Percentiles rank a stretch among this genome's conserved stretches.
Conservation (phyloP, 2,888 invertebrate genomes). For the Bellardia bayeri region DNA sequence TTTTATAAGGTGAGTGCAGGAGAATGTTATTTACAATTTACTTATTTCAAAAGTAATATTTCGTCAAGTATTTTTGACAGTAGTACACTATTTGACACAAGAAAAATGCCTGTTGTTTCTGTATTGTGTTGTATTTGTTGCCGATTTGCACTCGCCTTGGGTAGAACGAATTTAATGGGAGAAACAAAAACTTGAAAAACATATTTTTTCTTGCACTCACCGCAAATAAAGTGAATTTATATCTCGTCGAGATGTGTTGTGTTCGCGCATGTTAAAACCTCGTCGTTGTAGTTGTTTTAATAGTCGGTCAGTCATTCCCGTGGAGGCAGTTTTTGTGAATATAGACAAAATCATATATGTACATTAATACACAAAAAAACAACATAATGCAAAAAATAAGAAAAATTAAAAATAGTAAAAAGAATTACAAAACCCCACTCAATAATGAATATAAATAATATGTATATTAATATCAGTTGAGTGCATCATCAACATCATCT, state of each 20-base stretch:
- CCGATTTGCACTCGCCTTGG: background rate
- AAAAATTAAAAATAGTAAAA: conserved; percentile 24
- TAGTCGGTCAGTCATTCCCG: conserved; percentile 53
- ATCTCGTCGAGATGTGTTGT: conserved; percentile 67
- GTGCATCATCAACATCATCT: conserved; percentile 30
- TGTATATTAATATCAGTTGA: background rate
- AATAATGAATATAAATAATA: conserved; percentile 40
- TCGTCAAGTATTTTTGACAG: too few relatives aligned
- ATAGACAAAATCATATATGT: conserved; percentile 64
- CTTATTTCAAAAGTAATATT: too few relatives aligned
- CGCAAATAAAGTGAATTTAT: conserved; percentile 69
- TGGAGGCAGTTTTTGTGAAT: conserved; percentile 60
- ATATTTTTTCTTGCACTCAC: conserved; percentile 52
- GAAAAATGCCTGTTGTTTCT: too few relatives aligned
- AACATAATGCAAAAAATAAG: conserved; percentile 1
- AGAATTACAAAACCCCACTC: conserved; percentile 27
- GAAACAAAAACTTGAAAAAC: conserved; percentile 30
- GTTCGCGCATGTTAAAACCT: conserved; percentile 60
- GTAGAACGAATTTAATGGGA: background rate
- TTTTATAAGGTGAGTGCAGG: too few relatives aligned
- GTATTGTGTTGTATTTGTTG: too few relatives aligned
- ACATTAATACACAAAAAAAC: conserved; percentile 60
- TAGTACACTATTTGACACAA: too few relatives aligned
- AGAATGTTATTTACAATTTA: too few relatives aligned
- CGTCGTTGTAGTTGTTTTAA: conserved; percentile 13